Conservation (phyloP, 1,140 invertebrate species). For the Micrasema minimum region DNA sequence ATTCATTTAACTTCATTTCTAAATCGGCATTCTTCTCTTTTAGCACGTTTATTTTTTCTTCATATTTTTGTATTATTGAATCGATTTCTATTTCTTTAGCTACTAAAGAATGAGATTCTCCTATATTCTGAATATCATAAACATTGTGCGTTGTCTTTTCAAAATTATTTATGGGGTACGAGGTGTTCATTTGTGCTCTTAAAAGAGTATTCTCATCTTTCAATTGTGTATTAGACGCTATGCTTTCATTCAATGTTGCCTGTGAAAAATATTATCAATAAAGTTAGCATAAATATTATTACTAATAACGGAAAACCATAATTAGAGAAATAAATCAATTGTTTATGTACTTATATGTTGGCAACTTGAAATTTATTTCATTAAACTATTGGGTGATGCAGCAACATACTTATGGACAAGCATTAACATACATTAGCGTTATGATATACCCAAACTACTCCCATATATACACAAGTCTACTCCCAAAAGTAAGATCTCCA, state of each 20-base stretch:
- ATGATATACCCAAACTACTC: too few relatives aligned
- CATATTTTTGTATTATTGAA: slow-evolving; percentile 42
- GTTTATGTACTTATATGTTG: background rate
- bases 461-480: too few relatives aligned
- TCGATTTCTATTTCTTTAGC: slow-evolving; percentile 36
- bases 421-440: too few relatives aligned
- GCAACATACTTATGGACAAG: too few relatives aligned
- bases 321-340: slow-evolving; percentile 1
- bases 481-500: too few relatives aligned
- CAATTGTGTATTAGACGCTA: slow-evolving; percentile 78
- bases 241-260: slow-evolving; percentile 77
- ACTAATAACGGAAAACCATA: too few relatives aligned
- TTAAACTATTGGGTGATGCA: too few relatives aligned
- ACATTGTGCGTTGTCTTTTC: slow-evolving; percentile 10
- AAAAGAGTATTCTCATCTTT: slow-evolving; percentile 89
- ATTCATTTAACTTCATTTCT: slow-evolving; percentile 55
- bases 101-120: slow-evolving; percentile 14
- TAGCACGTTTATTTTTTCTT: slow-evolving; percentile 44
- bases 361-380: too few relatives aligned
- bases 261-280: slow-evolving; percentile 56
- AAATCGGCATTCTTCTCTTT: slow-evolving; percentile 49
- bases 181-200: slow-evolving; percentile 75
- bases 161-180: slow-evolving; percentile 39
- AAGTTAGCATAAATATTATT: slow-evolving; percentile 30
- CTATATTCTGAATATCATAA: slow-evolving; percentile 33